Evolutionary conservation across 2,888 invertebrate genomes (phyloP).

Genomic region (Meiosimyza platycephala): DNA sequence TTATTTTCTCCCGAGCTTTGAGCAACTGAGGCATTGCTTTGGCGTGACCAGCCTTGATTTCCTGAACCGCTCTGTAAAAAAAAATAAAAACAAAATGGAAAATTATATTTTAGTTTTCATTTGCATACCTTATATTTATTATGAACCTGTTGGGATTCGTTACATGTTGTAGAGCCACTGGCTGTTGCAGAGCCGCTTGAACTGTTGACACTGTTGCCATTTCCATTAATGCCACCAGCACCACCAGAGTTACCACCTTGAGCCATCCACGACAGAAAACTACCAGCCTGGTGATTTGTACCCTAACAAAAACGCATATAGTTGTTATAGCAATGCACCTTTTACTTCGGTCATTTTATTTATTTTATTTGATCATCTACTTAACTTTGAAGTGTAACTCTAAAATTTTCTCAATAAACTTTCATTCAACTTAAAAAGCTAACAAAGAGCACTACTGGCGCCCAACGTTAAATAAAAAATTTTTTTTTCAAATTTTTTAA

Average conservation of each 20-base stretch:
- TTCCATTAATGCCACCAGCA: constrained; percentile 52
- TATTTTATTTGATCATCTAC: too few relatives aligned
- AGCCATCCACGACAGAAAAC: constrained; percentile 81
- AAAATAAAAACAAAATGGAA: too few relatives aligned
- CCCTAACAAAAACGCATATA: constrained; percentile 22
- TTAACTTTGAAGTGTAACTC: too few relatives aligned
- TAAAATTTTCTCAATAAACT: too few relatives aligned
- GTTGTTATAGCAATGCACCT: constrained; percentile 7
- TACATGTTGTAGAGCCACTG: constrained; percentile 50
- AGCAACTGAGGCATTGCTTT: constrained; percentile 16
- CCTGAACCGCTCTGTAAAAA: constrained; percentile 20
- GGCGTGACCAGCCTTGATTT: constrained; percentile 43
- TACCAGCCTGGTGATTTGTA: constrained; percentile 62
- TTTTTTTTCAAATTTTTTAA: too few relatives aligned
- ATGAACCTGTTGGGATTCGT: constrained; percentile 53
- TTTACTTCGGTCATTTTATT: too few relatives aligned
- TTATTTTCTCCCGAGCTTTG: constrained; percentile 22
- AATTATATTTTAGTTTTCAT: background rate
- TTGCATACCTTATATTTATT: background rate
- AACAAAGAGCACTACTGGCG: too few relatives aligned
- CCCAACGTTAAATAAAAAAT: too few relatives aligned
- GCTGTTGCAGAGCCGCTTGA: constrained; percentile 51
- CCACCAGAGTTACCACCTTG: constrained; percentile 68
- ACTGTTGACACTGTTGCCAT: constrained; percentile 53
- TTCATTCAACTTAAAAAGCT: too few relatives aligned